These are phyloP conservation scores for Agriotes lineatus DNA, from an alignment of 2,888 invertebrate genomes.

Conservation along the genomic window DNA sequence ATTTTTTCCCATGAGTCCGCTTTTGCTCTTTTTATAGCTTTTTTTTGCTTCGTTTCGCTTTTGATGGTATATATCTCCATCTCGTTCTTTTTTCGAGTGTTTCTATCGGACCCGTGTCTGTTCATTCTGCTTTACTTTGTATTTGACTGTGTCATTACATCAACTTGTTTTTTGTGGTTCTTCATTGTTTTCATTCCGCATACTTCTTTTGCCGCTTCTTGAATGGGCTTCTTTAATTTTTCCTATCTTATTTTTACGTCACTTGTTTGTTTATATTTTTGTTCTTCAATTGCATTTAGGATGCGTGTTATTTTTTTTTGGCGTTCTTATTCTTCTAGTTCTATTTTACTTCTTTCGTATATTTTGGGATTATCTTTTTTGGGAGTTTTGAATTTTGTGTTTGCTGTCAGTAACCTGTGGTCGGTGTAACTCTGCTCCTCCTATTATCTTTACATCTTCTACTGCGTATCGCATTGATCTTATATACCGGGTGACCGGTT, in stretches of 20 bases:
- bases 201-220: background rate
- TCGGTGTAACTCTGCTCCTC: background rate
- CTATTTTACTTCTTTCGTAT: background rate
- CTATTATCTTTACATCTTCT: background rate
- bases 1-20: no score
- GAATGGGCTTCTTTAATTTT: background rate
- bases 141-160: background rate
- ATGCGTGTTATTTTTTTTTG: background rate
- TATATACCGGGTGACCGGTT: no score
- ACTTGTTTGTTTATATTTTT: background rate
- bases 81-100: background rate
- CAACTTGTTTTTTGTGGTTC: background rate
- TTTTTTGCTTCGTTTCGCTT: background rate
- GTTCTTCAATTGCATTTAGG: background rate
- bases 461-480: background rate
- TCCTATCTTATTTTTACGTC: background rate
- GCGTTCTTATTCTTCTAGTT: background rate
- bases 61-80: background rate
- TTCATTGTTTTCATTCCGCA: background rate
- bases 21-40: no score
- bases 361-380: background rate
- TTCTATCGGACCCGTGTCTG: background rate
- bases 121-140: background rate
- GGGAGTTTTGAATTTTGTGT: background rate
- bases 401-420: background rate